A percentile compares a stretch with the other conserved stretches of the same genome.
These are phyloP conservation scores for Alexandromys oeconomus DNA, from an alignment of 2,797 vertebrate species.

Conservation along the genomic window DNA sequence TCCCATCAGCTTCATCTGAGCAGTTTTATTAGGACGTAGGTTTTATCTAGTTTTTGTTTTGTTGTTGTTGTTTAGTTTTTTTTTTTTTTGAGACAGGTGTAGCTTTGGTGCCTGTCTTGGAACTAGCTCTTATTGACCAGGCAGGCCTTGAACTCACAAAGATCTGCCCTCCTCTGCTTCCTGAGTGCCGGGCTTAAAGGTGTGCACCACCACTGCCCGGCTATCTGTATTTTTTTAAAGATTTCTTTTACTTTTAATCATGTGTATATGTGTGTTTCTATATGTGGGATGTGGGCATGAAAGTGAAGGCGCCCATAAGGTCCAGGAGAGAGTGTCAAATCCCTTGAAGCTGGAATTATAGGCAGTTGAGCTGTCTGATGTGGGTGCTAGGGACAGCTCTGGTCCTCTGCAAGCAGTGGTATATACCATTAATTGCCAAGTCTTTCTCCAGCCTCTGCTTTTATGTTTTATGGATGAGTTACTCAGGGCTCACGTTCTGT, in stretches of 20 bases:
- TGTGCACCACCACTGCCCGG: no score
- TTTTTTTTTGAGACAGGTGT: no score
- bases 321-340: not conserved
- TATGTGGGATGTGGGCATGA: not conserved
- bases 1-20: not conserved
- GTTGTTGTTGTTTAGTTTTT: not conserved
- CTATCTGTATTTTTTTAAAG: not conserved
- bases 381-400: not conserved
- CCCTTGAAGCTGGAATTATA: not conserved
- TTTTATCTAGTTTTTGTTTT: not conserved
- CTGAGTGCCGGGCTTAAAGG: no score
- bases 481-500: not conserved
- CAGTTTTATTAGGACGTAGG: slow-evolving; percentile 1
- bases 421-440: not conserved
- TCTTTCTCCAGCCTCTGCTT: not conserved
- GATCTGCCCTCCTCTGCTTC: no score
- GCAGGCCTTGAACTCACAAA: no score
- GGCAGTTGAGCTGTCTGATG: not conserved
- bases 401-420: not conserved
- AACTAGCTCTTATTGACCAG: no score
- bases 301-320: not conserved
- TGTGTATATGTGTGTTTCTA: not conserved
- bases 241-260: not conserved
- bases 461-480: not conserved
- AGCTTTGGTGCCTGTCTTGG: no score